Evolutionary conservation across 2,888 invertebrate genomes (phyloP), one percentile per base, ranked within the genome.

Genomic region (Leptinotarsa peninsularis): DNA sequence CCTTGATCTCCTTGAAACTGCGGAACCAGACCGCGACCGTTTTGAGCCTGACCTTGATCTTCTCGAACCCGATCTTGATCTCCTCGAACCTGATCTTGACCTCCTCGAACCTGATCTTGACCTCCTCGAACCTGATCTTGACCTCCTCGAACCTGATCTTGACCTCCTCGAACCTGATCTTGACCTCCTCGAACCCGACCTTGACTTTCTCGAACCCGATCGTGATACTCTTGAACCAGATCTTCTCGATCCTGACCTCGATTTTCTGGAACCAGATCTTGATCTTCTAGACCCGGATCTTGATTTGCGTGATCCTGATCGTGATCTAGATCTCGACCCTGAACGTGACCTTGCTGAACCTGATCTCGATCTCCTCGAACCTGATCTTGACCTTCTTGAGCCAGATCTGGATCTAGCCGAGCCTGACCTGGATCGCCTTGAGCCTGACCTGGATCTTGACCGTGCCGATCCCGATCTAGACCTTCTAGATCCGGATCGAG

Each of bases 221-320:
- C 86, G 81, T 15, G 86, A 86, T 76, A 82, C 67, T 56, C 72
- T 60, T 14, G 77, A 78, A 52, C 79, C 77, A 33, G 81, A 82
- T 27, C 70, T 76, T 49, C 66, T 71, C 58, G 80, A 79, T 18
- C 76, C 76, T 15, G 78, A 76, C 27, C 77, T 78, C 49, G 80
- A 81, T n/a, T 77, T 77, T 18, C 76, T 72, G 52, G 78, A 78
- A 7, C 83, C 70, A n/a, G 88, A 88, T 49, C 85, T 81, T 15
- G 86, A 86, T 66, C 82, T 81, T 71, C 81, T 76, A 4, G 85
- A 85, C 10, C 73, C 75, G 27, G 85, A 80, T 58, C 78, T 68
- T 3, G 86, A 84, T 27, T 75, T 76, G 72, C 83, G 80, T 14
- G 86, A 86, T 69, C 85, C 14, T 85, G 86, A 85, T 78, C 83